phyloP scores from a whole-genome alignment of 2,113 vertebrate genomes.

The Passer montanus region DNA sequence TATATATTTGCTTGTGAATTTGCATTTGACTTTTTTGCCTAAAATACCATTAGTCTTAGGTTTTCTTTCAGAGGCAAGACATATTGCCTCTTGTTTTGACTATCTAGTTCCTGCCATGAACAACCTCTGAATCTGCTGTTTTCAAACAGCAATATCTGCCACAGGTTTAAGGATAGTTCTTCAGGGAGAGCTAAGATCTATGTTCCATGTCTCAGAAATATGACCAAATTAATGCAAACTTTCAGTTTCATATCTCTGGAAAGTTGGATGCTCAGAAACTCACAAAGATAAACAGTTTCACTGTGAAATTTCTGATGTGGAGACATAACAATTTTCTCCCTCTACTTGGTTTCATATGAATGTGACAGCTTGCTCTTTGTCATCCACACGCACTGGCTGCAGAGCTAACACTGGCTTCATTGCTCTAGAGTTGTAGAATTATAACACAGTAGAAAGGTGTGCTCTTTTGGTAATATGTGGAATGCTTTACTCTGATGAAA shows the following conservation, averaged over 20 bases:
- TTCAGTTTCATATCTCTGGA: slow-evolving; percentile 61
- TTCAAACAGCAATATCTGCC: slow-evolving; percentile 39
- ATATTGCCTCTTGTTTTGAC: neutral
- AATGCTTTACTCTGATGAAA: neutral
- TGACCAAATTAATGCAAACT: slow-evolving; percentile 61
- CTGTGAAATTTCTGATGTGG: slow-evolving; percentile 68
- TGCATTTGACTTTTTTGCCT: neutral
- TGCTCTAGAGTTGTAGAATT: neutral
- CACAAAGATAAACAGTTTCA: slow-evolving; percentile 56
- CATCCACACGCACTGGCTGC: neutral
- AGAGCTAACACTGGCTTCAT: neutral
- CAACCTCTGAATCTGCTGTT: neutral
- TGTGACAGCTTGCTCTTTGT: neutral
- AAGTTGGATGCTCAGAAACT: slow-evolving; percentile 29
- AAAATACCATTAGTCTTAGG: neutral
- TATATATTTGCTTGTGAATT: neutral
- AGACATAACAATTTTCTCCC: slow-evolving; percentile 43
- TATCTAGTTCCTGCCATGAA: neutral
- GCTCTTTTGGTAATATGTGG: neutral
- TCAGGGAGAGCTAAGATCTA: neutral
- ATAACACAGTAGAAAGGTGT: neutral
- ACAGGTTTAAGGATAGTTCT: slow-evolving; percentile 28
- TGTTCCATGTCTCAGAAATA: neutral
- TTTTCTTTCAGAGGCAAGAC: neutral
- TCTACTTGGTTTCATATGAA: neutral